Conservation (phyloP, 2,113 vertebrate genomes). For the Pituophis catenifer region DNA sequence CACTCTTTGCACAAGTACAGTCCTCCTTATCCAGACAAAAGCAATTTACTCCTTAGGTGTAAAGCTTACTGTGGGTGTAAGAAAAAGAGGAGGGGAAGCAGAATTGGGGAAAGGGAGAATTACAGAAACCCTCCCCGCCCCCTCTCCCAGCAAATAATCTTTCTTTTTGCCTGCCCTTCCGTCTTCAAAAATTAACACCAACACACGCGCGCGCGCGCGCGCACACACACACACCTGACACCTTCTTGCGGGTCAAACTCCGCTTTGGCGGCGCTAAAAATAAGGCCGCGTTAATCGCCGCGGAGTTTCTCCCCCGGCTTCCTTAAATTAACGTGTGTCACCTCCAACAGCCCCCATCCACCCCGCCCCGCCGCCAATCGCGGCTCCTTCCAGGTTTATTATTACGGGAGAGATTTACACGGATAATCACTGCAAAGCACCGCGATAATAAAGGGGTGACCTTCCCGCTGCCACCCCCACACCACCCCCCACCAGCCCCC, state of each 20-base stretch:
- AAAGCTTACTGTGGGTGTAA: slow-evolving; percentile 16
- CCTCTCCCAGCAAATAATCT: background rate
- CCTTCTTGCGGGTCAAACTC: background rate
- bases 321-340: background rate
- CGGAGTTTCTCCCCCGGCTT: background rate
- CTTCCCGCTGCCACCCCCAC: background rate
- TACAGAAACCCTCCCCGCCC: background rate
- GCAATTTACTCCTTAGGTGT: slow-evolving; percentile 68
- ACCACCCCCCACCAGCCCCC: background rate
- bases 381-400: background rate
- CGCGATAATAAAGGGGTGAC: background rate
- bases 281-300: background rate
- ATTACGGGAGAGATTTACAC: background rate
- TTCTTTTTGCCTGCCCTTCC: background rate
- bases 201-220: background rate
- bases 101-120: slow-evolving; percentile 2
- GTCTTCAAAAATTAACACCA: background rate
- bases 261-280: background rate
- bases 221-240: background rate
- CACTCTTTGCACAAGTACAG: slow-evolving; percentile 20
- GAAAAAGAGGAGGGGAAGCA: background rate
- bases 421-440: background rate
- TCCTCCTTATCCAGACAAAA: slow-evolving; percentile 67
- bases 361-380: background rate
- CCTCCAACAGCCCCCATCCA: background rate